Evolutionary conservation across 2,113 vertebrate species (phyloP), one percentile per base, ranked within the genome.

Genomic region (Theristicus caerulescens): DNA sequence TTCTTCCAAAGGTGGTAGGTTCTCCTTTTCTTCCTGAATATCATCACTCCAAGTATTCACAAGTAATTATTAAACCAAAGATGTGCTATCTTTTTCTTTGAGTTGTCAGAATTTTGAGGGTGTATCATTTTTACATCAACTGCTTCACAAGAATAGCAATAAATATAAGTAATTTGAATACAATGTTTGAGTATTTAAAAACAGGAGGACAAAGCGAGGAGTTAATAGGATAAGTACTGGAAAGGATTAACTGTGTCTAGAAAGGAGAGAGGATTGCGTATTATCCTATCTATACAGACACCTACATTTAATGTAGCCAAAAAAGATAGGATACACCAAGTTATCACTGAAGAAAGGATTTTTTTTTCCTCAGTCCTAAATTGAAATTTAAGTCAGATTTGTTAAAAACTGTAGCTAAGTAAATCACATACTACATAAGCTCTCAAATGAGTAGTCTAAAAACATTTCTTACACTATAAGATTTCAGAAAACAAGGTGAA

Each of bases 221-320:
- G 64, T 91, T 96, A 98, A 97, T 94, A 66, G 62, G 85, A 89
- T 94, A 97, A 97, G 42, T 97, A 93, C 79, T 22, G 26, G 81
- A 91, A 97, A 97, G 67, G 76, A 97, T 97, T 97, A 97, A 85
- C 57, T 95, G 67, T 65, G 2, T 12, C 82, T 96, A 92, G 89
- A 96, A 83, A 94, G 51, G 64, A 97, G 74, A 96, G 84, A 94
- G 77, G 92, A 96, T 97, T 97, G 98, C 77, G 47, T 97, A 94
- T 97, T 97, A 94, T 94, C 88, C 95, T 91, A 54, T 90, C 88
- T 97, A 80, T 83, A 80, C 49, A 97, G 93, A 92, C 82, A 92
- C 80, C 82, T 90, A 78, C 52, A 66, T 92, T 91, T 97, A 93
- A 90, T 73, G n/a, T 86, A 93, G 77, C 78, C 79, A 94, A 91